A percentile compares a stretch with the other conserved stretches of the same genome.
phyloP scores from a whole-genome alignment of 2,113 vertebrate genomes.

The Tapirus terrestris region DNA sequence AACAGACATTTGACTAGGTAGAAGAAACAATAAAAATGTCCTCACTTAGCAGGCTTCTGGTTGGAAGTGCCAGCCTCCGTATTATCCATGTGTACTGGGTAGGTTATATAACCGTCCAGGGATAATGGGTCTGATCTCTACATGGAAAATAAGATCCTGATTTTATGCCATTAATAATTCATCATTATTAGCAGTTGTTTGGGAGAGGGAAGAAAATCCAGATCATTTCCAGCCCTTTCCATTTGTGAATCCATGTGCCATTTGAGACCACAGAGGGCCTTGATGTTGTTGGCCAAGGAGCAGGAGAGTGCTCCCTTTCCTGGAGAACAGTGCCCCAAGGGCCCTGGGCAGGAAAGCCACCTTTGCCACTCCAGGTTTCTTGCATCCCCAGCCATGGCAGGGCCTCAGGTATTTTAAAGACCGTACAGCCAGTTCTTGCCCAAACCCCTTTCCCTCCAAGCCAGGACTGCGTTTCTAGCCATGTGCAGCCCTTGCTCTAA shows the following conservation, averaged over 20 bases:
- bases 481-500: neutral
- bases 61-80: neutral
- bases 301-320: accelerated
- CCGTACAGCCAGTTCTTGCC: neutral
- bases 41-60: neutral
- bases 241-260: constrained; percentile 41
- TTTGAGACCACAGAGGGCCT: constrained; percentile 13
- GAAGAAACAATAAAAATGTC: constrained; percentile 21
- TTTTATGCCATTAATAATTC: constrained; percentile 79
- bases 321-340: accelerated
- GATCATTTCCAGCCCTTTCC: constrained; percentile 59
- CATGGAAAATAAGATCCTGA: constrained; percentile 69
- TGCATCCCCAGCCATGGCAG: neutral
- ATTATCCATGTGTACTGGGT: neutral
- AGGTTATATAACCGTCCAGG: constrained; percentile 39
- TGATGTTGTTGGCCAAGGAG: neutral
- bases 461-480: neutral
- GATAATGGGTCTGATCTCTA: constrained; percentile 54
- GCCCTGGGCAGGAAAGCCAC: neutral
- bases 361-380: neutral
- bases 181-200: constrained; percentile 55
- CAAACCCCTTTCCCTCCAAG: neutral
- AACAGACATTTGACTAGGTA: constrained; percentile 1
- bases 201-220: constrained; percentile 33
- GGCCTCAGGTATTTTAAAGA: neutral